Percentiles rank a stretch among this genome's conserved stretches.
phyloP scores from a whole-genome alignment of 2,888 invertebrate genomes.

The Andrena bucephala region DNA sequence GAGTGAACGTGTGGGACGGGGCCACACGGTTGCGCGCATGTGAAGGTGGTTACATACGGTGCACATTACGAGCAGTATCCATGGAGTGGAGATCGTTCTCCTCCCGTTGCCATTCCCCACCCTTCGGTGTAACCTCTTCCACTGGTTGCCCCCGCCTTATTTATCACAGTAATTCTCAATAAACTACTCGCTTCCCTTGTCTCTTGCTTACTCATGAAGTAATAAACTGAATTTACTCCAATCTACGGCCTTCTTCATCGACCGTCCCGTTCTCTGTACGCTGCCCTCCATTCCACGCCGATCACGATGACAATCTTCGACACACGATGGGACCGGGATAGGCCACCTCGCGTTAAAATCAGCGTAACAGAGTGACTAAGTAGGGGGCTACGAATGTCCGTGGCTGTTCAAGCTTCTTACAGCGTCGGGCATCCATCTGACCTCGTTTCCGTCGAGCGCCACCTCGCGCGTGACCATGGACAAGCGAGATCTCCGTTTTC shows the following conservation, averaged over 20 bases:
- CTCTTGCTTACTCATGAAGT: slow-evolving; percentile 72
- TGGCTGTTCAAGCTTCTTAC: slow-evolving; percentile 39
- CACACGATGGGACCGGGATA: background rate
- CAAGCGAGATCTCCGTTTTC: slow-evolving; percentile 52
- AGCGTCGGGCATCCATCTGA: slow-evolving; percentile 23
- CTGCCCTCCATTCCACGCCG: background rate
- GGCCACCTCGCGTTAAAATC: background rate
- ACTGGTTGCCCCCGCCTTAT: slow-evolving; percentile 76
- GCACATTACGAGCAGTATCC: slow-evolving; percentile 45
- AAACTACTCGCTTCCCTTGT: slow-evolving; percentile 78
- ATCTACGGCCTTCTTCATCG: slow-evolving; percentile 58
- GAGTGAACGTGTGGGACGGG: slow-evolving; percentile 26
- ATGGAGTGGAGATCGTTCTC: slow-evolving; percentile 46
- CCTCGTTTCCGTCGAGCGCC: slow-evolving; percentile 49
- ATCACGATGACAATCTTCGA: too few relatives aligned
- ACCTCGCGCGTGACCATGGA: slow-evolving; percentile 53
- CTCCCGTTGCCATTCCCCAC: slow-evolving; percentile 47
- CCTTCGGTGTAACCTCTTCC: slow-evolving; percentile 48
- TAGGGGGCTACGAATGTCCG: slow-evolving; percentile 5
- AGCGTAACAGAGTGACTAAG: background rate
- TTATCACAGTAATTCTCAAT: slow-evolving; percentile 82
- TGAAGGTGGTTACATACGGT: slow-evolving; percentile 46
- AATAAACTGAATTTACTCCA: slow-evolving; percentile 78
- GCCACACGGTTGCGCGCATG: slow-evolving; percentile 9
- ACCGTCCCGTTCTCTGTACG: slow-evolving; percentile 19